Evolutionary conservation across 2,888 invertebrate species (phyloP), one percentile per base, ranked within the genome.

Genomic region (Protonemura montana): DNA sequence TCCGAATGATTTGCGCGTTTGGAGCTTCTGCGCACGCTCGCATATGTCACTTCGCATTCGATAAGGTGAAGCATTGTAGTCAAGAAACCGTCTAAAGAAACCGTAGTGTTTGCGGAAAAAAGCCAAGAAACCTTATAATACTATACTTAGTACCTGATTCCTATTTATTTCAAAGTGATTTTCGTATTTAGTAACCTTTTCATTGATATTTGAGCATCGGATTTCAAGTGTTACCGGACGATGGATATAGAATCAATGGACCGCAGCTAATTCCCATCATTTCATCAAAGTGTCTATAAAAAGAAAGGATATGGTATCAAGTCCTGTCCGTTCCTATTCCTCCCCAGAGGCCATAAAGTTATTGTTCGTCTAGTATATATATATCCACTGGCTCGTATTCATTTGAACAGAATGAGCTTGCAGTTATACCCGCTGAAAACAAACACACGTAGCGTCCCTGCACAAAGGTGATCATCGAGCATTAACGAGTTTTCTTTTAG

Each of bases 281-380:
- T 78, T 28, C 78, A 26, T 28, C 78, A 78, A 78, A 78, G 78
- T 78, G 78, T 10, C 78, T 28, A 78, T 25, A 78, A 78, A 78
- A 78, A 26, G 78, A 10, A 59, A 27, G 6, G 78, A 6, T 26
- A 26, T 35, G 35, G 78, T 27, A 21, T 78, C 78, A 27, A 78
- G 26, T 2, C 3, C 78, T 78, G 26, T 78, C 28, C 78, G 78
- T 78, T 78, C 13, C 78, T 78, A 27, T 28, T 2, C 21, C 59
- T 59, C 59, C 59, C 59, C 21, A 7, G 59, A 59, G 78, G 78
- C 78, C 27, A 78, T 5, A 27, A 78, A 78, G 78, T 78, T 78
- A 28, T 26, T 59, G 13, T 59, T 59, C 59, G 59, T 16, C 21
- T 21, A 59, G 59, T 13, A 10, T 3, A 13, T 21, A 21, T 13